phyloP scores from a whole-genome alignment of 2,888 invertebrate species.

The Mystacides longicornis region DNA sequence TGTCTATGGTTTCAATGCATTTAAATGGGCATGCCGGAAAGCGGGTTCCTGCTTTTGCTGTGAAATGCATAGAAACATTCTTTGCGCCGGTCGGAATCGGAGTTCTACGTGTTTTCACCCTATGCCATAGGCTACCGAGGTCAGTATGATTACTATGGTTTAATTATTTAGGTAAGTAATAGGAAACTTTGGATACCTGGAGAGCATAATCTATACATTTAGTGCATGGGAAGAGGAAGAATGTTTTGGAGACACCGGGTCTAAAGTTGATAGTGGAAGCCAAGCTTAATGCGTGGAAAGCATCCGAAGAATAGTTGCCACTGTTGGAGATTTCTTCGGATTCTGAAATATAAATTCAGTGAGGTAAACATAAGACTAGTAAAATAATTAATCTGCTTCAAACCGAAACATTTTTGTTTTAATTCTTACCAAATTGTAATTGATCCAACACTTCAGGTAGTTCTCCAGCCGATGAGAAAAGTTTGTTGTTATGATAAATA shows the following conservation, averaged over 20 bases:
- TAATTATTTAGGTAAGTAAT: no score
- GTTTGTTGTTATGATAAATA: slow-evolving; percentile 61
- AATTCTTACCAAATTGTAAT: slow-evolving; percentile 53
- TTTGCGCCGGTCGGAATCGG: no score
- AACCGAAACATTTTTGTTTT: not conserved
- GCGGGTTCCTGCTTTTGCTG: no score
- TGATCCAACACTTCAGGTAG: slow-evolving; percentile 62
- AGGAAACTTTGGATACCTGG: not conserved
- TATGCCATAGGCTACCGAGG: no score
- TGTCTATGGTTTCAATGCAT: no score
- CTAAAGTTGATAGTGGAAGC: slow-evolving; percentile 70
- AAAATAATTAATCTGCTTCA: not conserved
- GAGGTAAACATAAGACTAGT: not conserved
- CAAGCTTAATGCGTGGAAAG: slow-evolving; percentile 68
- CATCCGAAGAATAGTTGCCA: slow-evolving; percentile 44
- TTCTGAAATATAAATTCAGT: slow-evolving; percentile 4
- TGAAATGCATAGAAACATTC: no score
- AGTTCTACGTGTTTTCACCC: no score
- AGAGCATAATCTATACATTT: slow-evolving; percentile 47
- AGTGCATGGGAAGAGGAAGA: slow-evolving; percentile 75
- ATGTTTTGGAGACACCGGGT: slow-evolving; percentile 74
- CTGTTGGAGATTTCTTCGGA: slow-evolving; percentile 28
- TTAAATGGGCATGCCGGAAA: no score
- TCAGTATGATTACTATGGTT: no score
- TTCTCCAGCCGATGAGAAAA: slow-evolving; percentile 58